Percentiles rank a stretch among this genome's conserved stretches.
phyloP scores from a whole-genome alignment of 2,113 vertebrate species.

The Galbula dea region DNA sequence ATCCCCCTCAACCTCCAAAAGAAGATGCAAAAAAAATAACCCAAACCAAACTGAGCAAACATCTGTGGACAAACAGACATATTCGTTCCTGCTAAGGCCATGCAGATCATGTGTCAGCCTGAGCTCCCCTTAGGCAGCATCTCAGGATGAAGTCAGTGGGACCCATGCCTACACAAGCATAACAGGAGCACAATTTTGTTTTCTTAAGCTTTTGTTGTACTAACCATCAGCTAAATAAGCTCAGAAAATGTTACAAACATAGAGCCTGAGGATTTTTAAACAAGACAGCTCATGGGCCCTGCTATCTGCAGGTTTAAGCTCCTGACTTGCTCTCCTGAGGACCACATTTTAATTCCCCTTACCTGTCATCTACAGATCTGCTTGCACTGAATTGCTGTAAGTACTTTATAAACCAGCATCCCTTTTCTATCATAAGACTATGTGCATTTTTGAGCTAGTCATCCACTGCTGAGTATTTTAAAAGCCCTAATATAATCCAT shows the following conservation, averaged over 20 bases:
- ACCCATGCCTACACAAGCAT: constrained; percentile 12
- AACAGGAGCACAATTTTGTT: not conserved
- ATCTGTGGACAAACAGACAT: not conserved
- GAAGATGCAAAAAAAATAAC: not conserved
- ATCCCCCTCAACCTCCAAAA: not conserved
- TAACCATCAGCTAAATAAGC: not conserved
- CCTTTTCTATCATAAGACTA: not conserved
- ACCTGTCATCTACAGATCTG: not conserved
- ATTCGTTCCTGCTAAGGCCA: not conserved
- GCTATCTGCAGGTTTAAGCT: not conserved
- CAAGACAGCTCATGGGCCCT: not conserved
- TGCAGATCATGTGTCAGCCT: not conserved
- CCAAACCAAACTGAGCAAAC: not conserved
- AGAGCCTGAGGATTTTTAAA: not conserved
- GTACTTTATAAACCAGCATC: not conserved
- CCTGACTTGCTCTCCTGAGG: not conserved
- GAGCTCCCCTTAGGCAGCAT: not conserved
- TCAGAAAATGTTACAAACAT: not conserved
- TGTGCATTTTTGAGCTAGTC: not conserved
- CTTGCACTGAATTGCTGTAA: not conserved
- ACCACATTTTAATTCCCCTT: not conserved
- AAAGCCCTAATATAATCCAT: not conserved
- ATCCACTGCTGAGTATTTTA: not conserved
- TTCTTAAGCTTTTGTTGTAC: not conserved
- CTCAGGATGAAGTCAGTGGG: constrained; percentile 17